Evolutionary conservation across 2,888 invertebrate species (phyloP).

Genomic region (Junonia oenone): DNA sequence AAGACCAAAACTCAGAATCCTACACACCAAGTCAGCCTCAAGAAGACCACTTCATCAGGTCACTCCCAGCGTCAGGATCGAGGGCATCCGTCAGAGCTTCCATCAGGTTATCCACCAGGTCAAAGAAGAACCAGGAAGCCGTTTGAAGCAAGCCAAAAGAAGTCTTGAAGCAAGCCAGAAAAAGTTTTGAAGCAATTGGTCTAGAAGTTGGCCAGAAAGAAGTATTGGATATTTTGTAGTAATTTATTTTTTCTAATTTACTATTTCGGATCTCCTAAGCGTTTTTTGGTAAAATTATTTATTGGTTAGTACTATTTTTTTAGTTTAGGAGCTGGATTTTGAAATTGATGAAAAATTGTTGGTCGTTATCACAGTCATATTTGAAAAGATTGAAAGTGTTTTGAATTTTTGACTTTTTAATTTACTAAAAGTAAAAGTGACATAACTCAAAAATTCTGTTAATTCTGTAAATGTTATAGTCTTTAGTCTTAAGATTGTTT

Average conservation of each 20-base stretch:
- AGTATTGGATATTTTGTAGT: not conserved
- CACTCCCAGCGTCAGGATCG: constrained; percentile 55
- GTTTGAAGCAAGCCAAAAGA: constrained; percentile 22
- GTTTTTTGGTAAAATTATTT: not conserved
- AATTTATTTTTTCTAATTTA: constrained; percentile 7
- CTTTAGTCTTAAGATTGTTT: no score
- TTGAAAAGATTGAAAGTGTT: no score
- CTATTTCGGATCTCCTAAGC: not conserved
- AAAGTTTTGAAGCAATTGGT: not conserved
- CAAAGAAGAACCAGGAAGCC: constrained; percentile 21
- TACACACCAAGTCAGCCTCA: constrained; percentile 37
- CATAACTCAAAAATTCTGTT: no score
- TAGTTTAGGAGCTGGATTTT: not conserved
- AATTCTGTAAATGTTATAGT: no score
- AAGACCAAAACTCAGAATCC: constrained; percentile 42
- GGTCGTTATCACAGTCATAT: not conserved
- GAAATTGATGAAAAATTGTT: not conserved
- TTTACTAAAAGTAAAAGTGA: no score
- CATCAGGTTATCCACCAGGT: constrained; percentile 55
- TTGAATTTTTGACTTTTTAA: no score
- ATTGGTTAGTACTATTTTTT: not conserved
- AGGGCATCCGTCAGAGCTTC: constrained; percentile 58
- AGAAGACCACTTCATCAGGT: constrained; percentile 52
- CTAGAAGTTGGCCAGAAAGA: not conserved
- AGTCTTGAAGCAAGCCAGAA: no score